Base-by-base conservation (phyloP, 2,113 vertebrate species). In the Colaptes auratus region DNA sequence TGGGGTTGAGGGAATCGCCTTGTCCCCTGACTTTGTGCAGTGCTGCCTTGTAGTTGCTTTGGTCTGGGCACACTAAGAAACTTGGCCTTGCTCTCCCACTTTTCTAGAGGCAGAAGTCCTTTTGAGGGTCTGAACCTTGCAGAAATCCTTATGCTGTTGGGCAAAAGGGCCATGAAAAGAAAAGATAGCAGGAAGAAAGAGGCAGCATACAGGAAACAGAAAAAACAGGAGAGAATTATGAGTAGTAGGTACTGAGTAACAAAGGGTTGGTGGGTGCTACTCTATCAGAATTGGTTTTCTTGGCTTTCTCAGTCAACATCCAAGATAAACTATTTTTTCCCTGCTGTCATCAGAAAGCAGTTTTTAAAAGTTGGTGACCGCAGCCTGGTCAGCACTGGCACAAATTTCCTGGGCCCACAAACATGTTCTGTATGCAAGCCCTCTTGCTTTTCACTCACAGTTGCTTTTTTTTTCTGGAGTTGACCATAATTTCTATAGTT, bases 381-480 rank as follows among this genome's bases (percentile, higher is more conserved):
- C 87, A 88, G 84, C 69, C 60, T 92, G 56, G 78, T 93, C 84
- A 93, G 53, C 28, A 39, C 3, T 77, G 76, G 69, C 92, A 59
- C 25, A 42, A 76, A 17, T 89, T 92, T 91, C 69, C 53, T 67
- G 78, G 82, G 55, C 67, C 30, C 72, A 88, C 87, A 83, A 80
- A 79, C 91, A 67, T 53, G 63, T n/a, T 80, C 30, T 77, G 23
- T 36, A 13, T 55, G 59, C 4, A 2, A 77, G 10, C 11, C 64
- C 28, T 86, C 55, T 55, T 74, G 30, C 61, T 81, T 81, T 82
- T 80, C 1, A 6, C 35, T 79, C 48, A 63, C 31, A 64, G 39
- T 35, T 84, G 15, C 18, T 58, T 85, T n/a, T 53, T 44, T 25
- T 91, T 55, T 39, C 44, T 85, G 15, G 35, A 42, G 10, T 82